A percentile compares a stretch with the other conserved stretches of the same genome.
These are phyloP conservation scores for Sceliomorpha sp. DNA, from an alignment of 2,888 invertebrate genomes.

Conservation along the genomic window DNA sequence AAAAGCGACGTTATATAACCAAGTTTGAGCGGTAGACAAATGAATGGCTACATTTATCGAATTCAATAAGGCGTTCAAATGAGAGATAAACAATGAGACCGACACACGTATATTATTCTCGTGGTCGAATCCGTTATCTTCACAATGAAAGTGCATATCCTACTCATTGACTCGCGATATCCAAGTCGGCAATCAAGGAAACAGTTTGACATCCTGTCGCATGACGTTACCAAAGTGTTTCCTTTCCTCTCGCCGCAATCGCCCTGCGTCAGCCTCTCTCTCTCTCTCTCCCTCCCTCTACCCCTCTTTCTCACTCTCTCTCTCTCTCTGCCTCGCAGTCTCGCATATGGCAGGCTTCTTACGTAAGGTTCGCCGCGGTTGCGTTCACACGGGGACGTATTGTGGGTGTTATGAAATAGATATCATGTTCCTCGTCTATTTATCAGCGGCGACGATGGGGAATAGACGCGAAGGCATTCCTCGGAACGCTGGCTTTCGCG, in stretches of 20 bases:
- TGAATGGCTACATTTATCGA: too few species aligned
- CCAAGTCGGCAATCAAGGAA: constrained; percentile 31
- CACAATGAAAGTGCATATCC: constrained; percentile 36
- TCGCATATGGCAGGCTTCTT: constrained; percentile 58
- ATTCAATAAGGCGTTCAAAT: too few species aligned
- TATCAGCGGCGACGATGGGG: constrained; percentile 59
- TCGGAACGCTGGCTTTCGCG: constrained; percentile 52
- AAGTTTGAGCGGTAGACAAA: too few species aligned
- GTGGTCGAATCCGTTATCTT: constrained; percentile 8
- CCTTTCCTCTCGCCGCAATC: constrained; percentile 49
- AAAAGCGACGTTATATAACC: too few species aligned
- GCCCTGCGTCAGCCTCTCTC: constrained; percentile 58
- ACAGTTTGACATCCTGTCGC: constrained; percentile 51
- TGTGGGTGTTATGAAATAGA: constrained; percentile 79
- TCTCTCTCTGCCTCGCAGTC: constrained; percentile 59
- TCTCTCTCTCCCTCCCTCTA: constrained; percentile 62
- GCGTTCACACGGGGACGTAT: constrained; percentile 78
- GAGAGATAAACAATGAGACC: too few species aligned
- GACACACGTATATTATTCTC: background rate
- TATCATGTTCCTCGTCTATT: constrained; percentile 74
- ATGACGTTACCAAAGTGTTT: constrained; percentile 43
- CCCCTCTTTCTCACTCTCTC: constrained; percentile 62
- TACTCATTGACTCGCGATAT: constrained; percentile 34
- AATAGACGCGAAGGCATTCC: constrained; percentile 55
- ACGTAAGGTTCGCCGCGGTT: constrained; percentile 68